Base-by-base conservation (phyloP, 1,140 invertebrate species). In the Propsilocerus akamusi region DNA sequence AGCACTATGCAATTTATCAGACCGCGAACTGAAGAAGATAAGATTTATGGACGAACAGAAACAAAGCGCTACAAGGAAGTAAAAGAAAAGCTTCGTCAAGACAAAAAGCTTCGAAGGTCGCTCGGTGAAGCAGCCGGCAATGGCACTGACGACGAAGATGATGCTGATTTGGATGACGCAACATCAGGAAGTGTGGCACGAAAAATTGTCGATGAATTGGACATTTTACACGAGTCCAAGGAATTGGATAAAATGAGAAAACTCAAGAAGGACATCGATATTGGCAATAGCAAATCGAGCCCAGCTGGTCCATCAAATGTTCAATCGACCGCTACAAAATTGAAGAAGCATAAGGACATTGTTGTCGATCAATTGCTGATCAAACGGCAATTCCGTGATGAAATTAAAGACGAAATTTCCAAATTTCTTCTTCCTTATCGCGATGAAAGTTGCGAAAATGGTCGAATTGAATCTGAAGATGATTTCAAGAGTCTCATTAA, bases 401-500 rank as follows among this genome's bases (percentile, higher is more conserved):
- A 80, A 60, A 94, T 97, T 79, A 90, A 88, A 7, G 76, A 78
- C 37, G 85, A 85, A 22, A 90, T 97, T 69, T 89, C 96, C 32
- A 74, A 83, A 46, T 83, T 83, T 62, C 73, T 98, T 25, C 92
- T 93, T 70, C 87, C 87, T 0, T 97, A 89, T 67, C 70, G 87
- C 49, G 86, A 83, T 60, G 71, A 77, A 4, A 62, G 56, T 48
- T 95, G 92, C 59, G 80, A 80, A 56, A 68, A 80, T 52, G 93
- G 88, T 1, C 69, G 82, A 54, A 97, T 98, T 54, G 81, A 77
- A 0, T 84, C 76, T 60, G 93, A 83, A 0, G 87, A 93, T 46
- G 92, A 97, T 66, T 97, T 96, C 66, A 96, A 96, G 65, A 88
- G 94, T 69, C 71, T 98, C 22, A 92, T 93, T 0, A 78, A 90